A percentile compares a stretch with the other conserved stretches of the same genome.
Evolutionary conservation across 2,113 vertebrate genomes (phyloP).

Genomic region (Seriola quinqueradiata): DNA sequence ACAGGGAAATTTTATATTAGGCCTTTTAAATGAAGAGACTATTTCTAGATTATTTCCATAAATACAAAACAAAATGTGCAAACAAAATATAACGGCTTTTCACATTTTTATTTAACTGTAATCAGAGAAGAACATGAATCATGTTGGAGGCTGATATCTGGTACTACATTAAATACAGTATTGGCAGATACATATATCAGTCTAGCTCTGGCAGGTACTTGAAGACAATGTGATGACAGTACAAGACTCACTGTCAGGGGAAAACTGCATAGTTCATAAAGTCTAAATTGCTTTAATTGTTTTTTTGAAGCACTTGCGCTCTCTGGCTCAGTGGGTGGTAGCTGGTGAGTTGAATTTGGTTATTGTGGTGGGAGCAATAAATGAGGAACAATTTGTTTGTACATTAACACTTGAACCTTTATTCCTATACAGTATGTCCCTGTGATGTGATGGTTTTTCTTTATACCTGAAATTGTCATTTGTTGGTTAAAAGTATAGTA

Average conservation of each 20-base stretch:
- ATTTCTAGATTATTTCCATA: background rate
- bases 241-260: too few species aligned
- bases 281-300: background rate
- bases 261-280: background rate
- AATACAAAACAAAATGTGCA: background rate
- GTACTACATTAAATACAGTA: too few species aligned
- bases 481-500: background rate
- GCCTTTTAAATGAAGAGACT: background rate
- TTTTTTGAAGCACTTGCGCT: constrained; percentile 10
- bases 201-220: background rate
- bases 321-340: constrained; percentile 16
- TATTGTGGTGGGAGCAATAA: background rate
- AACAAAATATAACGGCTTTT: too few species aligned
- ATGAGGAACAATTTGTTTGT: background rate
- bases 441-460: background rate
- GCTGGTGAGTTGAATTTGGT: background rate
- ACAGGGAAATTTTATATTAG: background rate
- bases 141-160: too few species aligned
- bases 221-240: background rate
- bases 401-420: too few species aligned
- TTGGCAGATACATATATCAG: background rate
- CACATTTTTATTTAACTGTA: too few species aligned
- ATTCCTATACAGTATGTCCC: too few species aligned
- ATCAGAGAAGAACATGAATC: too few species aligned
- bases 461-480: constrained; percentile 6